These are phyloP conservation scores for Gryllus longicercus DNA, from an alignment of 2,888 invertebrate species.

Conservation along the genomic window DNA sequence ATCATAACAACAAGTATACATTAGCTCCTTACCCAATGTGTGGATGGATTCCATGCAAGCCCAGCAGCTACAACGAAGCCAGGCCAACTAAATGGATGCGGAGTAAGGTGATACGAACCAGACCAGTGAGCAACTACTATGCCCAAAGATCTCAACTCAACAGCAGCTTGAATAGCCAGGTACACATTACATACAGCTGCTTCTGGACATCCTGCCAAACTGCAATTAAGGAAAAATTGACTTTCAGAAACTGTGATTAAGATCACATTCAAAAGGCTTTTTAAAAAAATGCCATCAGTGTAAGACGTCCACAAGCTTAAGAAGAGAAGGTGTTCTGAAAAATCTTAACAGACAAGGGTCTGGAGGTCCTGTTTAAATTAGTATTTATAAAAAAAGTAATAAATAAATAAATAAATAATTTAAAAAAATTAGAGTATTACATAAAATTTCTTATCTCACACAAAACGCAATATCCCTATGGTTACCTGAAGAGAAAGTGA, in stretches of 20 bases:
- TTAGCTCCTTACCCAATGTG: slow-evolving; percentile 46
- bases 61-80: slow-evolving; percentile 57
- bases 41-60: slow-evolving; percentile 56
- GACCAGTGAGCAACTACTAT: slow-evolving; percentile 59
- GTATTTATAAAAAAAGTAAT: no score
- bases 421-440: no score
- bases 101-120: slow-evolving; percentile 57
- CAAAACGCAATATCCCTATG: no score
- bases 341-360: no score
- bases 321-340: no score
- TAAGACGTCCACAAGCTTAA: no score
- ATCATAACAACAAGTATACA: not conserved
- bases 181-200: slow-evolving; percentile 57
- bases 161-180: slow-evolving; percentile 53
- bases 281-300: not conserved
- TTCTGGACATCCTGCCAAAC: slow-evolving; percentile 58
- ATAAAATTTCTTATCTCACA: no score
- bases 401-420: no score
- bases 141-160: slow-evolving; percentile 52
- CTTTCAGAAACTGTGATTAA: not conserved
- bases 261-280: not conserved
- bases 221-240: slow-evolving; percentile 37
- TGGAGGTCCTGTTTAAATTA: no score
- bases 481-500: no score
- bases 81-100: slow-evolving; percentile 57